A percentile compares a stretch with the other conserved stretches of the same genome.
Evolutionary conservation across 2,888 invertebrate genomes (phyloP).

Genomic region (Parapristionchus giblindavisi): DNA sequence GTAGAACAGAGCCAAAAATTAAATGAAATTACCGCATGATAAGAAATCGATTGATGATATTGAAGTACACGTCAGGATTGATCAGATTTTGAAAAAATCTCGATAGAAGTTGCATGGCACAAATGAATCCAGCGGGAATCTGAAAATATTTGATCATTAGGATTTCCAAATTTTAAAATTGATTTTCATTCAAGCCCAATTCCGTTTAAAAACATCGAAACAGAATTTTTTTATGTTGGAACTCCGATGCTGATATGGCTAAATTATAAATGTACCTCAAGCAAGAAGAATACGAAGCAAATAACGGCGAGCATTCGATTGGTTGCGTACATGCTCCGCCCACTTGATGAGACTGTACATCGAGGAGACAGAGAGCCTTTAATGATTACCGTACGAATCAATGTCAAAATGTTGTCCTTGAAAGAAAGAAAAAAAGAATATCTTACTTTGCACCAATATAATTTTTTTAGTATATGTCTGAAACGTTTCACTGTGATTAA

Average conservation of each 20-base stretch:
- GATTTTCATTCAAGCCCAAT: not conserved
- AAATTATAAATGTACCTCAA: slow-evolving; percentile 50
- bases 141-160: slow-evolving; percentile 39
- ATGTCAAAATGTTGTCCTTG: not conserved
- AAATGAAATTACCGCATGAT: slow-evolving; percentile 70
- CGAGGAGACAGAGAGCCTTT: slow-evolving; percentile 32
- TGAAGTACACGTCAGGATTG: not conserved
- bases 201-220: not conserved
- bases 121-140: slow-evolving; percentile 76
- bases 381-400: not conserved
- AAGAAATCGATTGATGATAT: slow-evolving; percentile 48
- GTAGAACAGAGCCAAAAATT: not conserved
- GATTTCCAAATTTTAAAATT: not conserved
- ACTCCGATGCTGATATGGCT: not conserved
- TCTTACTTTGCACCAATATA: too few relatives aligned
- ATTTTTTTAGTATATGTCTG: too few relatives aligned
- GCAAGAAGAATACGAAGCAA: slow-evolving; percentile 57
- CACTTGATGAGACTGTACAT: slow-evolving; percentile 31
- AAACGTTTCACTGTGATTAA: too few relatives aligned
- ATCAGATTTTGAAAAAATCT: slow-evolving; percentile 69
- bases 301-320: slow-evolving; percentile 60
- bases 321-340: slow-evolving; percentile 59
- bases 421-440: too few relatives aligned
- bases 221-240: too few relatives aligned
- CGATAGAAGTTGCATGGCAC: slow-evolving; percentile 84